These are phyloP conservation scores for Melangyna quadrimaculata DNA, from an alignment of 2,888 invertebrate genomes.

Conservation along the genomic window DNA sequence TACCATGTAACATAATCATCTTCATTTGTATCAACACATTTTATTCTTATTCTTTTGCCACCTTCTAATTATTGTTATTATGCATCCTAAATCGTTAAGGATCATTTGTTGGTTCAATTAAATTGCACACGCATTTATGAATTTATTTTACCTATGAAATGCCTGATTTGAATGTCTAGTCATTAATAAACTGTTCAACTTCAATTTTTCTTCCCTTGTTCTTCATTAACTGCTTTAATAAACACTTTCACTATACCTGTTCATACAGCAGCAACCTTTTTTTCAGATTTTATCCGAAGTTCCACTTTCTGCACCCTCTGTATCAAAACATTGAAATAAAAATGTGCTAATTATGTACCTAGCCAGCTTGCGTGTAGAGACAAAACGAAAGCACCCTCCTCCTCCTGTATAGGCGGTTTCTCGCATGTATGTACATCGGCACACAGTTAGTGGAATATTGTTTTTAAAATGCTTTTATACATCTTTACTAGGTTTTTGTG, in stretches of 20 bases:
- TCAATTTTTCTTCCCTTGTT: conserved; percentile 3
- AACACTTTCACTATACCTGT: conserved; percentile 49
- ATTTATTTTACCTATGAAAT: not conserved
- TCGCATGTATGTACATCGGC: not conserved
- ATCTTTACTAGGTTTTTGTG: conserved; percentile 5
- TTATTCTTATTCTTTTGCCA: conserved; percentile 6
- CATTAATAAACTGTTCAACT: conserved; percentile 59
- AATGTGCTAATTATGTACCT: conserved; percentile 50
- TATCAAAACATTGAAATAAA: conserved; percentile 37
- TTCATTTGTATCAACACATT: conserved; percentile 22
- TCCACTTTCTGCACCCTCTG: conserved; percentile 64
- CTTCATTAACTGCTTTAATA: not conserved
- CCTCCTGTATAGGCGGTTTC: not conserved
- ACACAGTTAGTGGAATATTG: not conserved
- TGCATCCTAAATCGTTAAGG: not conserved
- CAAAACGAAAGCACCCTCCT: conserved; percentile 1
- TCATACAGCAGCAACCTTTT: not conserved
- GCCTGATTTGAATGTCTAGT: conserved; percentile 6
- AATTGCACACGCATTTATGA: conserved; percentile 20
- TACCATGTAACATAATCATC: conserved; percentile 45
- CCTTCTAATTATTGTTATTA: conserved; percentile 36
- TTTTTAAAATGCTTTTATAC: not conserved
- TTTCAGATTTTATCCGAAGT: conserved; percentile 19
- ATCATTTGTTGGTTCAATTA: conserved; percentile 62
- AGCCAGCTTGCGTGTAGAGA: conserved; percentile 44